Conservation (phyloP, 2,888 invertebrate species). For the Ecliptopera silaceata region DNA sequence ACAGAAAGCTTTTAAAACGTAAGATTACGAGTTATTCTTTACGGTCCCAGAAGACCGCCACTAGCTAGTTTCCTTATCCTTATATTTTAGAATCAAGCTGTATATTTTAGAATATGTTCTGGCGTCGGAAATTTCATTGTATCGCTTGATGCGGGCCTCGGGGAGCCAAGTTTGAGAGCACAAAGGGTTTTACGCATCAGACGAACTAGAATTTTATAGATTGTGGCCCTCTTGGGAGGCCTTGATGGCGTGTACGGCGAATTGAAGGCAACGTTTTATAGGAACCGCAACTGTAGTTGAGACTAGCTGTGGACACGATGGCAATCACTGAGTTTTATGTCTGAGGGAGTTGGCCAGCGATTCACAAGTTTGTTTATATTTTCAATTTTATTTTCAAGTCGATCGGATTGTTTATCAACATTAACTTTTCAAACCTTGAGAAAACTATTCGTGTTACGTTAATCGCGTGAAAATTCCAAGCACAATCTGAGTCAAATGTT, state of each 20-base stretch:
- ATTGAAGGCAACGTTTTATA: conserved; percentile 46
- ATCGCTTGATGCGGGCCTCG: conserved; percentile 44
- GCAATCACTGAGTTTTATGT: conserved; percentile 27
- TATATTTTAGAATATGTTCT: conserved; percentile 45
- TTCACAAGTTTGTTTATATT: background rate
- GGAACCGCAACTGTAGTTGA: conserved; percentile 32
- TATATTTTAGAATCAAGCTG: conserved; percentile 36
- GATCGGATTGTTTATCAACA: background rate
- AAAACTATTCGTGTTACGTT: no score
- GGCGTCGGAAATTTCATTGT: conserved; percentile 49
- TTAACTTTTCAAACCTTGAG: no score
- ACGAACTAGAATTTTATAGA: conserved; percentile 55
- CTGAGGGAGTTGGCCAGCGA: conserved; percentile 22
- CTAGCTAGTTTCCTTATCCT: conserved; percentile 34
- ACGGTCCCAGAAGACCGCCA: conserved; percentile 27
- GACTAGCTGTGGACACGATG: conserved; percentile 25
- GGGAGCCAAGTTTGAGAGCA: conserved; percentile 50
- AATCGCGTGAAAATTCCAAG: no score
- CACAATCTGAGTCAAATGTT: no score
- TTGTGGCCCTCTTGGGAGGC: conserved; percentile 49
- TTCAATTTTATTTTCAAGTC: background rate
- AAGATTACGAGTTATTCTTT: conserved; percentile 29
- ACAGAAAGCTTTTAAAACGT: conserved; percentile 28
- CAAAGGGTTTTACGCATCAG: conserved; percentile 55
- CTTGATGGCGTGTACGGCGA: conserved; percentile 37